Percentiles rank a stretch among this genome's conserved stretches.
phyloP scores from a whole-genome alignment of 2,888 invertebrate species.

The Apodemia duryi region DNA sequence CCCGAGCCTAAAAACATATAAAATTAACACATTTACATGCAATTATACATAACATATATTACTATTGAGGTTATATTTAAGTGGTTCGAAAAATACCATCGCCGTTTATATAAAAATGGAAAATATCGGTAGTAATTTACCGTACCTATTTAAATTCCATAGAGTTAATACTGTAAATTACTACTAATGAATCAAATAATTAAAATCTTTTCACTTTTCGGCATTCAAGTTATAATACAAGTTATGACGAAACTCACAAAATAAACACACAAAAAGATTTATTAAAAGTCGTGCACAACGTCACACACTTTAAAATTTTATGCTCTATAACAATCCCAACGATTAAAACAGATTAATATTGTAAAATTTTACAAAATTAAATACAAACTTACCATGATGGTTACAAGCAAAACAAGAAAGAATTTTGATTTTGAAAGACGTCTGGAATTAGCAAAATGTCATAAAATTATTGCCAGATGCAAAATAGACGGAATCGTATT shows the following conservation, averaged over 20 bases:
- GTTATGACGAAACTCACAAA: background rate
- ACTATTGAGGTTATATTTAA: background rate
- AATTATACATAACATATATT: background rate
- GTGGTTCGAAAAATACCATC: background rate
- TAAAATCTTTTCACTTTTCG: background rate
- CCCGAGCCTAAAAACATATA: constrained; percentile 88
- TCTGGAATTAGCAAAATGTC: too few relatives aligned
- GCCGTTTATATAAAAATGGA: background rate
- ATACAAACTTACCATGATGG: too few relatives aligned
- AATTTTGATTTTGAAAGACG: too few relatives aligned
- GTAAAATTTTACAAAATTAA: too few relatives aligned
- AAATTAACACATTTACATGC: background rate
- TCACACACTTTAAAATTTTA: constrained; percentile 5
- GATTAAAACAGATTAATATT: constrained; percentile 54
- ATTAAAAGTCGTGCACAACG: background rate
- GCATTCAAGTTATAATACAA: background rate
- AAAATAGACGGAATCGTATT: too few relatives aligned
- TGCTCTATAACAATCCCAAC: background rate
- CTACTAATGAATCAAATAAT: too few relatives aligned
- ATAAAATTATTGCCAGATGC: too few relatives aligned
- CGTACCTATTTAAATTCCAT: too few relatives aligned
- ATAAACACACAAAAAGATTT: background rate
- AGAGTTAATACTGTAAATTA: too few relatives aligned
- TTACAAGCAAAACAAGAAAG: too few relatives aligned
- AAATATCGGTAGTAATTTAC: too few relatives aligned